Evolutionary conservation across 2,797 vertebrate species (phyloP), one percentile per base, ranked within the genome.

Genomic region (Mergus octosetaceus): DNA sequence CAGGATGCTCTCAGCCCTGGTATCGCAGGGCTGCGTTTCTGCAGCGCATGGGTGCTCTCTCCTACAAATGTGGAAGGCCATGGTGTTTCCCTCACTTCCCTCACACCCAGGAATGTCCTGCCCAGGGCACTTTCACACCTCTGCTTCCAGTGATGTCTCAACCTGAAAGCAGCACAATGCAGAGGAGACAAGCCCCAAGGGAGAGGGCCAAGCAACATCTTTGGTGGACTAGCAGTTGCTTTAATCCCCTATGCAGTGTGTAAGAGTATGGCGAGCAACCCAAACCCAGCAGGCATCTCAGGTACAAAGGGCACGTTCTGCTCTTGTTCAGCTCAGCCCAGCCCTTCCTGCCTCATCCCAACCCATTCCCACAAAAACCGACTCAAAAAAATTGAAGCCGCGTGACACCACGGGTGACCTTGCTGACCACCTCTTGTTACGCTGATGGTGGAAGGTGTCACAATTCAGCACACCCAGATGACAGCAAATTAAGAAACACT

Each of bases 401-500:
- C 2, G 0, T 13, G 51, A 70, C 56, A 71, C 56, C 8, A 4
- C 27, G 11, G 11, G 28, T 70, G 41, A 47, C 73, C 38, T 85
- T 69, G 56, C 36, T 69, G 51, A 75, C 53, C 45, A 68, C 10
- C 22, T 70, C 76, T 80, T 85, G n/a, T 45, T 84, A 53, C n/a
- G 84, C 41, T 34, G 9, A n/a, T 89, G 39, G 30, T 43, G 84
- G 85, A 61, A 85, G 38, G 9, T 49, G 69, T 47, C 54, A 17
- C 86, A 87, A 93, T 73, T 85, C 72, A 90, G 21, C 34, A n/a
- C 21, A 30, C 7, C 5, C 49, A 71, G 54, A 65, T 30, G 45
- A 85, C 58, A 68, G 61, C 32, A 91, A 86, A 86, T 69, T 73
- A 64, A 86, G 62, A 87, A 94, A 91, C 54, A 90, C 9, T 64